Conservation (phyloP, 2,888 invertebrate species). For the Teinopalpus imperialis region DNA sequence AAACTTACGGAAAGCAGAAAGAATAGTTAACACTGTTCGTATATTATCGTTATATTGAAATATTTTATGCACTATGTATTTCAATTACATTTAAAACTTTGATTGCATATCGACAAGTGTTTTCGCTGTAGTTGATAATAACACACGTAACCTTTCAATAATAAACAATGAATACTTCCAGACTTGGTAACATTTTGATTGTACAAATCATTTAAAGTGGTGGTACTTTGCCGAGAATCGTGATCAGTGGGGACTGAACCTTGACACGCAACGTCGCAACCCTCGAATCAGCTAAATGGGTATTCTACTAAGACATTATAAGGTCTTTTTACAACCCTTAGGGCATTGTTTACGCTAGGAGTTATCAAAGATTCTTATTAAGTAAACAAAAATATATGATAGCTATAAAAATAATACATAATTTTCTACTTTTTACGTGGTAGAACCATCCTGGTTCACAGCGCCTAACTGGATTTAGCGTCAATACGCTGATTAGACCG, state of each 20-base stretch:
- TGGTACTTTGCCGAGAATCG: slow-evolving; percentile 1
- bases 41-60: no score
- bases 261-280: slow-evolving; percentile 48
- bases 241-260: slow-evolving; percentile 33
- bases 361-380: slow-evolving; percentile 18
- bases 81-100: no score
- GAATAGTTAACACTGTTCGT: no score
- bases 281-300: slow-evolving; percentile 65
- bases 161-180: slow-evolving; percentile 1
- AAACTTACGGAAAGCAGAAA: no score
- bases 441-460: no score
- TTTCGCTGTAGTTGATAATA: no score
- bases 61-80: no score
- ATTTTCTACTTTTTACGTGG: no score
- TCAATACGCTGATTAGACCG: no score
- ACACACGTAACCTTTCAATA: no score
- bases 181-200: neutral
- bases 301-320: slow-evolving; percentile 41
- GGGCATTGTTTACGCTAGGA: slow-evolving; percentile 34
- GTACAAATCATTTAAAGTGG: slow-evolving; percentile 13
- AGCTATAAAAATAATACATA: neutral
- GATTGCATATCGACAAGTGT: no score
- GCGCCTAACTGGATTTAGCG: no score
- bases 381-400: neutral
- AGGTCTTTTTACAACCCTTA: slow-evolving; percentile 10